These are phyloP conservation scores for Scotopteryx bipunctaria DNA, from an alignment of 2,888 invertebrate genomes.

Conservation along the genomic window DNA sequence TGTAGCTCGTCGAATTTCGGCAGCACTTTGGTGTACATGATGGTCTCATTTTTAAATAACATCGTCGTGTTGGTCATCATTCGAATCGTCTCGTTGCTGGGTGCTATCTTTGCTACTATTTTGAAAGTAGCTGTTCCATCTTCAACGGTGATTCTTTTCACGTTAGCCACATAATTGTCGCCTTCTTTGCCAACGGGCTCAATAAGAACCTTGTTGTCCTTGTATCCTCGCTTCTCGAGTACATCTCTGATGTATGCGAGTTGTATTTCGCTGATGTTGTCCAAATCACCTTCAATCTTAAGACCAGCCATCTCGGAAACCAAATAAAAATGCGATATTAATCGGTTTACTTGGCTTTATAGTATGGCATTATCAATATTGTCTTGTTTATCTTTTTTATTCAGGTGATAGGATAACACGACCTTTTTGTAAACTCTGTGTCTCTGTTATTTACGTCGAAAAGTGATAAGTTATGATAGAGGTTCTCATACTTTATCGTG, in stretches of 20 bases:
- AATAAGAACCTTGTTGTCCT: slow-evolving; percentile 24
- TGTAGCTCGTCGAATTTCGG: slow-evolving; percentile 46
- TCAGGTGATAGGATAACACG: no score
- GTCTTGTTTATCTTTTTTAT: background rate
- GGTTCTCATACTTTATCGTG: no score
- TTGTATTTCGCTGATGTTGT: slow-evolving; percentile 32
- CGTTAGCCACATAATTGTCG: slow-evolving; percentile 44
- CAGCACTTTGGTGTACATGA: slow-evolving; percentile 47
- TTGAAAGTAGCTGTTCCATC: slow-evolving; percentile 41
- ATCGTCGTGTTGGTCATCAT: slow-evolving; percentile 20
- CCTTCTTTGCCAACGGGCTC: slow-evolving; percentile 40
- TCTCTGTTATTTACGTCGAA: no score
- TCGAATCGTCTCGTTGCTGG: slow-evolving; percentile 34
- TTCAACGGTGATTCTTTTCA: slow-evolving; percentile 40
- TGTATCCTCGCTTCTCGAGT: slow-evolving; percentile 28
- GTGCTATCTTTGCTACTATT: slow-evolving; percentile 51
- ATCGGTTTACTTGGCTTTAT: background rate
- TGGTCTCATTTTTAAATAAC: slow-evolving; percentile 47
- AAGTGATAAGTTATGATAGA: no score
- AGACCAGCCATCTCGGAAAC: slow-evolving; percentile 26
- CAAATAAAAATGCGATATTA: background rate
- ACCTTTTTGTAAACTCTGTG: no score
- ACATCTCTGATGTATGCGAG: slow-evolving; percentile 27
- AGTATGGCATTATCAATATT: background rate
- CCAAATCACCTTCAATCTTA: slow-evolving; percentile 31